Base-by-base conservation (phyloP, 2,797 vertebrate species). In the Lagodon rhomboides region DNA sequence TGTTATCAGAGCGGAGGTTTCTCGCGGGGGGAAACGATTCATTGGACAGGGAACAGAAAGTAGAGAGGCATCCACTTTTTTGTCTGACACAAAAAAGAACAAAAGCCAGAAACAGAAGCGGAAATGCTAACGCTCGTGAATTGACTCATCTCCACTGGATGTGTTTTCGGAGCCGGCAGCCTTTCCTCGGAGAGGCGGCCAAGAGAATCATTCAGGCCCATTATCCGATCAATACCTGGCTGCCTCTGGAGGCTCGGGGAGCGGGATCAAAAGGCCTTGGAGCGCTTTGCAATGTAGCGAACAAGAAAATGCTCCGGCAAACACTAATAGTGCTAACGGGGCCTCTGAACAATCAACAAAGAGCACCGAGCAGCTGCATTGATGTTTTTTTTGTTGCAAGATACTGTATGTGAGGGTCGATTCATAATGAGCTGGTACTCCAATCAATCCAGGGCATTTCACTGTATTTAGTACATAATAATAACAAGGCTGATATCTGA, bases 41-140 rank as follows among this genome's bases (percentile, higher is more conserved):
- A 59, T 74, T 58, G 41, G 65, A 82, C 67, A 62, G 60, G 91
- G 92, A 95, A 94, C 76, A 87, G 92, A 94, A 94, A 95, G 87
- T 75, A 79, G 46, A 86, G 73, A 84, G 63, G 10, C 75, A 73
- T 82, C 70, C 73, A 76, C 80, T 85, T 91, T 91, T 38, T 83
- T 84, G 76, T 87, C 60, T 11, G 59, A 81, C 67, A 68, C 64
- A 58, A 68, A 77, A 77, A 88, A 90, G 63, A 85, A 85, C 75
- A 81, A 86, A 38, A 84, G 77, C 34, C 43, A 50, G 82, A 89
- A 86, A 82, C 68, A 86, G 69, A 89, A 89, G 79, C 56, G 58
- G 84, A 91, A 87, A 91, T 34, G 86, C 77, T 58, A 88, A 82
- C 89, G 84, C 83, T 86, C 61, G 81, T 80, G 79, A 89, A 91